Conservation (phyloP, 2,797 vertebrate genomes). For the Allobates femoralis region DNA sequence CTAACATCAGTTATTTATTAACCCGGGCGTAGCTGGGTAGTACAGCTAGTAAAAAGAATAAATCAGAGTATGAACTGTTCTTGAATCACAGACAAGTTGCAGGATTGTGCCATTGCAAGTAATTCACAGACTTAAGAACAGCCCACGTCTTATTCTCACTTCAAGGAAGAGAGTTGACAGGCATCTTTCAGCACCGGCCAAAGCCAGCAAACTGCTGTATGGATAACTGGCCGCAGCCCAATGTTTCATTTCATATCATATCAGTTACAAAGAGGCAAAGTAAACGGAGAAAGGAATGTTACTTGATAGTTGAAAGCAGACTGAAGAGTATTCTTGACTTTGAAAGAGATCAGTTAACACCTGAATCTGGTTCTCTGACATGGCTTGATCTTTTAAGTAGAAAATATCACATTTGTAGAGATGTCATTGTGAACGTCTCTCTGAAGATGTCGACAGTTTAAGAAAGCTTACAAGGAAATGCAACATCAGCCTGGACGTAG, state of each 20-base stretch:
- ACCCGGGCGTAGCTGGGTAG: too few species aligned
- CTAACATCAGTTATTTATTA: too few species aligned
- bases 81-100: background rate
- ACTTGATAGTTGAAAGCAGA: background rate
- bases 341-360: constrained; percentile 17
- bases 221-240: constrained; percentile 10
- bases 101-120: background rate
- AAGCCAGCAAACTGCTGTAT: constrained; percentile 14
- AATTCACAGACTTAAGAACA: constrained; percentile 8
- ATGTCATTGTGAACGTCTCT: background rate
- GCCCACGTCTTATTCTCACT: constrained; percentile 7
- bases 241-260: constrained; percentile 28
- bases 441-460: background rate
- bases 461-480: background rate
- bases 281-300: constrained; percentile 3
- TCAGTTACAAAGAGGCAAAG: constrained; percentile 19
- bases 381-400: background rate
- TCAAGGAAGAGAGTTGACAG: constrained; percentile 35
- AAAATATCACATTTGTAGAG: constrained; percentile 1
- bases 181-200: constrained; percentile 32
- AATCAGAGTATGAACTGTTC: background rate
- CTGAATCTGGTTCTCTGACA: background rate
- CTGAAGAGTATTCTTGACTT: constrained; percentile 5
- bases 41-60: too few species aligned
- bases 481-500: background rate